These are phyloP conservation scores for Gobio gobio DNA, from an alignment of 2,113 vertebrate genomes.

Conservation along the genomic window DNA sequence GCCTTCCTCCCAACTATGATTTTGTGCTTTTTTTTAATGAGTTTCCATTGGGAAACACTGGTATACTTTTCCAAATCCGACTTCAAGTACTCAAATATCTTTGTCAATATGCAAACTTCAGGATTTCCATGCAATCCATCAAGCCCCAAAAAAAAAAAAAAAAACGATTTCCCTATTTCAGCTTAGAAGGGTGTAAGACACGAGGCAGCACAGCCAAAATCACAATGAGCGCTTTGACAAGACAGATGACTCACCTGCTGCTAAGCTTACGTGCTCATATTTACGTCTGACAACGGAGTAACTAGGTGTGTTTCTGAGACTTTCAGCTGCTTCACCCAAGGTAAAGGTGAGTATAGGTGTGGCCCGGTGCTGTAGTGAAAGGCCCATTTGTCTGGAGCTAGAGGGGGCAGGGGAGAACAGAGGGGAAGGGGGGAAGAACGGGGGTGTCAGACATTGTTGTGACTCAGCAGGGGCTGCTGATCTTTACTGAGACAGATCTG, in stretches of 20 bases:
- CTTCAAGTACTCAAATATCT: not conserved
- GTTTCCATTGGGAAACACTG: not conserved
- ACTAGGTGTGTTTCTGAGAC: constrained; percentile 52
- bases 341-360: constrained; percentile 53
- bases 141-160: not conserved
- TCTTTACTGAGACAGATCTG: constrained; percentile 34
- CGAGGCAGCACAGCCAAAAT: constrained; percentile 8
- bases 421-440: not conserved
- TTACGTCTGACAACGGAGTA: constrained; percentile 43
- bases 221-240: constrained; percentile 52
- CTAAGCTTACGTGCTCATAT: constrained; percentile 45
- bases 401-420: constrained; percentile 8
- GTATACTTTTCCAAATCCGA: not conserved
- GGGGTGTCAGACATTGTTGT: constrained; percentile 34
- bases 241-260: constrained; percentile 51
- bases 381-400: constrained; percentile 27
- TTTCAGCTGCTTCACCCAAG: constrained; percentile 40
- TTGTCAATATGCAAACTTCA: not conserved
- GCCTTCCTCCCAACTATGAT: constrained; percentile 3
- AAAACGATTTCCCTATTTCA: not conserved
- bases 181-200: not conserved
- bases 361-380: constrained; percentile 16
- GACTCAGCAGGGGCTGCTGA: constrained; percentile 43
- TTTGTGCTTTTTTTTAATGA: not conserved
- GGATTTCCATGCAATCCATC: constrained; percentile 6